These are phyloP conservation scores for Troides oblongomaculatus DNA, from an alignment of 2,888 invertebrate genomes.

Conservation along the genomic window DNA sequence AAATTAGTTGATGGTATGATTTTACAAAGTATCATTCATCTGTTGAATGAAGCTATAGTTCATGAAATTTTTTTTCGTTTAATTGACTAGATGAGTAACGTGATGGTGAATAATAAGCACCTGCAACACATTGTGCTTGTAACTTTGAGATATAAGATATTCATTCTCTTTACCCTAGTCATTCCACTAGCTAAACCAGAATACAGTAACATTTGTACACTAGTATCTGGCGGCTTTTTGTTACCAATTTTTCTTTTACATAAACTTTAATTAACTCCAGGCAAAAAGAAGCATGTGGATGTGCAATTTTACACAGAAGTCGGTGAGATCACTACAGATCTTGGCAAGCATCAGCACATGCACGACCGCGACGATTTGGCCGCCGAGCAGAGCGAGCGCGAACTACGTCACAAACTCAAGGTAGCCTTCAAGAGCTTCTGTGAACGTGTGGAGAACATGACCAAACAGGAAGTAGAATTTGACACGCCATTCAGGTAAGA, in stretches of 20 bases:
- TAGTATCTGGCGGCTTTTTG: neutral
- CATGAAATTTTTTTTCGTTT: too few relatives aligned
- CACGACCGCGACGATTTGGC: slow-evolving; percentile 99
- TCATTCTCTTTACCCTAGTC: too few relatives aligned
- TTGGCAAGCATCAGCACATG: slow-evolving; percentile 99
- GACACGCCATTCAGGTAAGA: slow-evolving; percentile 93
- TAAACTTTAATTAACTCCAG: slow-evolving; percentile 41
- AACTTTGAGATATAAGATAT: too few relatives aligned
- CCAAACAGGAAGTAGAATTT: slow-evolving; percentile 98
- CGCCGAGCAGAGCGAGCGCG: slow-evolving; percentile 98
- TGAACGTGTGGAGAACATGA: slow-evolving; percentile 96
- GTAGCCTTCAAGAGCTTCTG: slow-evolving; percentile 99
- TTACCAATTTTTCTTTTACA: neutral
- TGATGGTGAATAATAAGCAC: too few relatives aligned
- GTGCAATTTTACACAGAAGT: slow-evolving; percentile 99
- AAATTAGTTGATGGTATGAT: too few relatives aligned
- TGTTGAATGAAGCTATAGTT: too few relatives aligned
- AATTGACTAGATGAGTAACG: too few relatives aligned
- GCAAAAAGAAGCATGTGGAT: slow-evolving; percentile 98
- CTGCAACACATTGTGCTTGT: too few relatives aligned
- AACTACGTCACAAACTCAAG: slow-evolving; percentile 96
- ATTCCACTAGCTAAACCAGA: too few relatives aligned
- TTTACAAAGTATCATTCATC: too few relatives aligned
- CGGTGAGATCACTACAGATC: slow-evolving; percentile 99
- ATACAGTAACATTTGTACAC: too few relatives aligned